Conservation (phyloP, 2,797 vertebrate species). For the Alca torda region DNA sequence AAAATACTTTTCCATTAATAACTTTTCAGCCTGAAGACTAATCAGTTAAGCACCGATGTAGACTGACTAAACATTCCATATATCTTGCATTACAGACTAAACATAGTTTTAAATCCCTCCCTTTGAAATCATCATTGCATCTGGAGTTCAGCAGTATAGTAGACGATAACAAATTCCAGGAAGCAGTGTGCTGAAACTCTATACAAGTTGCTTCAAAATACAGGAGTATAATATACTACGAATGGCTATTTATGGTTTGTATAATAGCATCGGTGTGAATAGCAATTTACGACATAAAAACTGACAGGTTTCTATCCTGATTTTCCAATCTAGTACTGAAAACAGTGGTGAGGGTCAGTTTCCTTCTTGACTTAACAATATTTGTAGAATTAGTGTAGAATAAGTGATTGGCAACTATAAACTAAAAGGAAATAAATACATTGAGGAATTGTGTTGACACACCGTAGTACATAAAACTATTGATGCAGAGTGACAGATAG, state of each 20-base stretch:
- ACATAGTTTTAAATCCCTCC: background rate
- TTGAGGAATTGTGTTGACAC: background rate
- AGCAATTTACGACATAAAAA: background rate
- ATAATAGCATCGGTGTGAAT: background rate
- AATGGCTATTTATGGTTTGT: background rate
- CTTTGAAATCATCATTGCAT: background rate
- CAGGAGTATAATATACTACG: background rate
- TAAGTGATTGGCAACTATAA: background rate
- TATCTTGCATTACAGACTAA: background rate
- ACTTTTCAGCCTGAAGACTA: slow-evolving; percentile 21
- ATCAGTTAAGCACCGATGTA: background rate
- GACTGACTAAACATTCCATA: background rate
- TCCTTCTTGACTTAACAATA: background rate
- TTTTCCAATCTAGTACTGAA: background rate
- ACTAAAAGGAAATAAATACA: background rate
- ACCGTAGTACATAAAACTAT: background rate
- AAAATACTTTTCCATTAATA: background rate
- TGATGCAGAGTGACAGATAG: background rate
- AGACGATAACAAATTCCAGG: background rate
- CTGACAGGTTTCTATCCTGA: background rate
- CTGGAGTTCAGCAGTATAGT: background rate
- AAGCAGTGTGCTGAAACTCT: background rate
- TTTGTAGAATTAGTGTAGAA: background rate
- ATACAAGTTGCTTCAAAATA: background rate
- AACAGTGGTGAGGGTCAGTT: background rate